Percentiles rank a stretch among this genome's conserved stretches.
Conservation (phyloP, 2,797 vertebrate species). For the Gadopsis bispinosus region DNA sequence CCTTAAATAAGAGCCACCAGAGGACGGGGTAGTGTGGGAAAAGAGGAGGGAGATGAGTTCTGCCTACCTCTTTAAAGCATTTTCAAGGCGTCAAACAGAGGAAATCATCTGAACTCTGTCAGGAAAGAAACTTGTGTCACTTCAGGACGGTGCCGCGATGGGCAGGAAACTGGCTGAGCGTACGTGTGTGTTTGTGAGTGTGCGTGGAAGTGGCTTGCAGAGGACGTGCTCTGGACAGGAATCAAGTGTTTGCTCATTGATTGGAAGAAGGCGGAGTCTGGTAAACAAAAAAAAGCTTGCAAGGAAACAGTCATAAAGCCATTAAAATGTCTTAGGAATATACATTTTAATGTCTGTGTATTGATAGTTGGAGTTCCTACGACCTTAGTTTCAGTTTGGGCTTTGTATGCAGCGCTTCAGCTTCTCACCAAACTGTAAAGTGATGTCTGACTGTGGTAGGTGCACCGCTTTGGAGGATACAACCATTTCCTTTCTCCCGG, state of each 20-base stretch:
- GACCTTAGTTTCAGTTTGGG: not conserved
- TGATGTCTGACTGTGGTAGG: conserved; percentile 32
- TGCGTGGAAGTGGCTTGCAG: conserved; percentile 38
- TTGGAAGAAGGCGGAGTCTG: conserved; percentile 49
- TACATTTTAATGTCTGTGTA: not conserved
- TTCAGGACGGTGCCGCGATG: conserved; percentile 58
- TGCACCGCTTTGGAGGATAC: conserved; percentile 73
- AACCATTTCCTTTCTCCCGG: conserved; percentile 78
- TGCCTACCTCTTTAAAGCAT: conserved; percentile 67
- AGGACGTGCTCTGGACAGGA: conserved; percentile 52
- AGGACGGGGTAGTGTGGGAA: conserved; percentile 74
- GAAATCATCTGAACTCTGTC: conserved; percentile 83
- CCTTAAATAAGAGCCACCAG: conserved; percentile 67
- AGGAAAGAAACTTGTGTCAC: conserved; percentile 84
- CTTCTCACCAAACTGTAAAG: conserved; percentile 30
- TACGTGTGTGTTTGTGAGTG: conserved; percentile 31
- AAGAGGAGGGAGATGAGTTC: conserved; percentile 53
- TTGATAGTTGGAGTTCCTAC: not conserved
- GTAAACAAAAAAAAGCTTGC: conserved; percentile 60
- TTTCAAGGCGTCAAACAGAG: conserved; percentile 82
- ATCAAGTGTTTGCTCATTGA: conserved; percentile 71
- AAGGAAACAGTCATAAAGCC: conserved; percentile 4
- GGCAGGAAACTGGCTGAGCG: conserved; percentile 75
- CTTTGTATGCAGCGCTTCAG: not conserved
- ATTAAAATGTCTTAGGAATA: not conserved